These are phyloP conservation scores for Venturia canescens DNA, from an alignment of 1,140 invertebrate genomes.

Conservation along the genomic window DNA sequence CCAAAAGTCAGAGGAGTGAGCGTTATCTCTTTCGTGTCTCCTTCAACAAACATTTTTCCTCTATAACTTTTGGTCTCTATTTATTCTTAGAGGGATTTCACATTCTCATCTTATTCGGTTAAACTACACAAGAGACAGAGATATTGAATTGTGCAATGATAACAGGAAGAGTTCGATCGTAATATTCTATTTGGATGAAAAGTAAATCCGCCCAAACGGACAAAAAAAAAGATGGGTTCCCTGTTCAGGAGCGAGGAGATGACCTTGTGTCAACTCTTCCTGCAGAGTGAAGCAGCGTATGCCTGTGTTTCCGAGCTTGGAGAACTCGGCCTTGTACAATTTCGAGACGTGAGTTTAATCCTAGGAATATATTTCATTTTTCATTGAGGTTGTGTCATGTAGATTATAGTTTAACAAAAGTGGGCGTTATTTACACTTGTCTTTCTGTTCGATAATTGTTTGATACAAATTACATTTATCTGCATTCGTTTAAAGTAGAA, in stretches of 20 bases:
- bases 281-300: slow-evolving; percentile 96
- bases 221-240: slow-evolving; percentile 81
- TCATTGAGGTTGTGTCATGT: neutral
- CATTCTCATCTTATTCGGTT: too few relatives aligned
- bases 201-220: slow-evolving; percentile 1
- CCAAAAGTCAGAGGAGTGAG: slow-evolving; percentile 36
- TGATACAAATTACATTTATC: too few relatives aligned
- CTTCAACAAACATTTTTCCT: neutral
- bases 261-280: slow-evolving; percentile 92
- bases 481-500: too few relatives aligned
- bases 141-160: neutral
- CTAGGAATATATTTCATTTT: neutral
- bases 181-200: slow-evolving; percentile 17
- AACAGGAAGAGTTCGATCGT: neutral
- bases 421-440: neutral
- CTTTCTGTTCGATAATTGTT: neutral
- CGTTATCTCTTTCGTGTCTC: neutral
- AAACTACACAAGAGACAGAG: too few relatives aligned
- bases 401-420: neutral
- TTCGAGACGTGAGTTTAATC: slow-evolving; percentile 88
- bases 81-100: too few relatives aligned
- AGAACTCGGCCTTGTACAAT: slow-evolving; percentile 95
- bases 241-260: slow-evolving; percentile 94
- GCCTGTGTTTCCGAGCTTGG: slow-evolving; percentile 95
- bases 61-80: neutral